phyloP scores from a whole-genome alignment of 2,797 vertebrate species.

The Loris lydekkerianus region DNA sequence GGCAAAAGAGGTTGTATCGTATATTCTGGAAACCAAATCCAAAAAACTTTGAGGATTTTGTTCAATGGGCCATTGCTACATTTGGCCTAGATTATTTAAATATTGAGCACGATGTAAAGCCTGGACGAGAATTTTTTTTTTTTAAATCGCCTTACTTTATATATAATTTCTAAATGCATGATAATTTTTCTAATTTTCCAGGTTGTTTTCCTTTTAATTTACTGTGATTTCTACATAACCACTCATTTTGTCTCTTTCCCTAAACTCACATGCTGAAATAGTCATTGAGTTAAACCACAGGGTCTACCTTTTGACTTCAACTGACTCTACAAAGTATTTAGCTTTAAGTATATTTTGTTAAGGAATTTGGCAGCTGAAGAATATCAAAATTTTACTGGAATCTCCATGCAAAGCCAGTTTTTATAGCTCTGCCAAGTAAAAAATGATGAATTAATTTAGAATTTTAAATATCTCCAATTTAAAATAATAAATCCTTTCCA shows the following conservation, averaged over 20 bases:
- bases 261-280: not conserved
- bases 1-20: slow-evolving; percentile 9
- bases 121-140: slow-evolving; percentile 22
- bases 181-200: not conserved
- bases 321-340: not conserved
- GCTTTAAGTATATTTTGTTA: slow-evolving; percentile 70
- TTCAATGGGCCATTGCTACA: slow-evolving; percentile 61
- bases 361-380: slow-evolving; percentile 53
- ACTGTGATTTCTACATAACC: not conserved
- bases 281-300: not conserved
- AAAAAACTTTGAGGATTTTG: not conserved
- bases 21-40: slow-evolving; percentile 41
- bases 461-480: slow-evolving; percentile 52
- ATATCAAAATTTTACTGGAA: slow-evolving; percentile 27
- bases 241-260: slow-evolving; percentile 1
- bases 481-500: slow-evolving; percentile 53
- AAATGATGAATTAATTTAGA: slow-evolving; percentile 67
- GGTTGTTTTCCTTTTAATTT: slow-evolving; percentile 49
- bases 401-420: slow-evolving; percentile 19
- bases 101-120: slow-evolving; percentile 50
- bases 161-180: not conserved
- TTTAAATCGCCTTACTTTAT: slow-evolving; percentile 5
- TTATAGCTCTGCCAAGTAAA: slow-evolving; percentile 67
- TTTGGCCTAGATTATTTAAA: slow-evolving; percentile 61
- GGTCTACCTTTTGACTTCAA: slow-evolving; percentile 40